Evolutionary conservation across 2,113 vertebrate genomes (phyloP).

Genomic region (Chionis minor): DNA sequence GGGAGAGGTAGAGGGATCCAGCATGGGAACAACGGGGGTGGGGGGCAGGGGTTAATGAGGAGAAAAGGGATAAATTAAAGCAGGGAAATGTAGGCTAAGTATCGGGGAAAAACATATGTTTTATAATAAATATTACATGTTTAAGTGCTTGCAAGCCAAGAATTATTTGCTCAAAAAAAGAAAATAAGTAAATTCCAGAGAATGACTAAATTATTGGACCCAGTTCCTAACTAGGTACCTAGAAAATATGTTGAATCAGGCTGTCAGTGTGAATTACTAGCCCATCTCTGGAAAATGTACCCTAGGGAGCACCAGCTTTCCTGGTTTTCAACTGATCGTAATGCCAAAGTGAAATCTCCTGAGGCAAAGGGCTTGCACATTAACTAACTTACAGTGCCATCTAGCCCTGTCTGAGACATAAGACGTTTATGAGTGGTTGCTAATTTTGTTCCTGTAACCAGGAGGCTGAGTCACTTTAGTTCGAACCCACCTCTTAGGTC

Average conservation of each 20-base stretch:
- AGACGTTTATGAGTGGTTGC: slow-evolving; percentile 29
- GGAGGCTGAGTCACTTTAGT: slow-evolving; percentile 57
- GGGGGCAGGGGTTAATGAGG: slow-evolving; percentile 41
- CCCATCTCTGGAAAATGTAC: slow-evolving; percentile 7
- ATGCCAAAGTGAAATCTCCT: not conserved
- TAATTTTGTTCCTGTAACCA: slow-evolving; percentile 50
- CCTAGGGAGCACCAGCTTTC: slow-evolving; percentile 36
- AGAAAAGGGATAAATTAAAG: slow-evolving; percentile 53
- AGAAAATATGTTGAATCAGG: slow-evolving; percentile 39
- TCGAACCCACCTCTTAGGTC: slow-evolving; percentile 36
- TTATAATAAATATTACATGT: slow-evolving; percentile 15
- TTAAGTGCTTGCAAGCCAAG: slow-evolving; percentile 22
- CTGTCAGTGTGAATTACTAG: not conserved
- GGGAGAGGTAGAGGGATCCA: slow-evolving; percentile 33
- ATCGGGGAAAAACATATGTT: slow-evolving; percentile 37
- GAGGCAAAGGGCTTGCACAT: slow-evolving; percentile 28
- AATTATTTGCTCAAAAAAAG: slow-evolving; percentile 8
- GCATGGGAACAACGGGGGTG: slow-evolving; percentile 40
- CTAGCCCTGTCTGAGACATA: slow-evolving; percentile 54
- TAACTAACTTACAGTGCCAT: slow-evolving; percentile 68
- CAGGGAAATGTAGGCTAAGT: slow-evolving; percentile 8
- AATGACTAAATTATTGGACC: slow-evolving; percentile 41
- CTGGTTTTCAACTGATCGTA: slow-evolving; percentile 2
- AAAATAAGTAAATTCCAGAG: slow-evolving; percentile 12
- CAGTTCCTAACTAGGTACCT: slow-evolving; percentile 13